These are phyloP conservation scores for Machimus atricapillus DNA, from an alignment of 2,888 invertebrate genomes.

Conservation along the genomic window DNA sequence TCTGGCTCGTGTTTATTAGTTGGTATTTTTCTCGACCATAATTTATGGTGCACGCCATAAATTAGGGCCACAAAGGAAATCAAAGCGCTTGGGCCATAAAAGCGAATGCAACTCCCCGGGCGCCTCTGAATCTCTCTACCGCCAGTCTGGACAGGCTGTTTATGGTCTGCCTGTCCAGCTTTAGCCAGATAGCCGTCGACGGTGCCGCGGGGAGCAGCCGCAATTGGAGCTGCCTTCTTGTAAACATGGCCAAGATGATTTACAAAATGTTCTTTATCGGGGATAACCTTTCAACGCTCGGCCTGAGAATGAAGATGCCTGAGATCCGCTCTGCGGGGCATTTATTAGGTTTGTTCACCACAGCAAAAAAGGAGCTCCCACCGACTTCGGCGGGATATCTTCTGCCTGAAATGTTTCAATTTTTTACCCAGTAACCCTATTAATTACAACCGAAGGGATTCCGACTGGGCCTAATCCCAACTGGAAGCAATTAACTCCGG, in stretches of 20 bases:
- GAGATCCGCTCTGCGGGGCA: neutral
- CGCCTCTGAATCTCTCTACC: neutral
- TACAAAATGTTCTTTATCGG: slow-evolving; percentile 9
- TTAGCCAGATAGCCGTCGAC: neutral
- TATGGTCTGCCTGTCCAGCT: neutral
- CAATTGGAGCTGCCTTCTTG: neutral
- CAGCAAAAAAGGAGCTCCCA: neutral
- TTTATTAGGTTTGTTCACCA: neutral
- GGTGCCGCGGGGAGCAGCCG: neutral
- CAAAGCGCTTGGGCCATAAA: neutral
- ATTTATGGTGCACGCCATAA: neutral
- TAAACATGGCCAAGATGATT: neutral
- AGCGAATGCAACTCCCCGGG: neutral
- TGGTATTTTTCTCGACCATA: neutral
- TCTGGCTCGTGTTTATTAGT: neutral
- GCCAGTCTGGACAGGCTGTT: neutral
- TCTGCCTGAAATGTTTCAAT: neutral
- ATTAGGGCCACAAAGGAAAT: slow-evolving; percentile 7
- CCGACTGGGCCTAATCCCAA: neutral
- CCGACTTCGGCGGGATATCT: neutral
- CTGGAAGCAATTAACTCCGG: neutral
- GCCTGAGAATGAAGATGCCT: neutral
- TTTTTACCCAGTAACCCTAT: neutral
- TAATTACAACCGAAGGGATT: neutral
- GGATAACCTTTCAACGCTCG: neutral